These are phyloP conservation scores for Pedicia rivosa DNA, from an alignment of 2,888 invertebrate genomes.

Conservation along the genomic window DNA sequence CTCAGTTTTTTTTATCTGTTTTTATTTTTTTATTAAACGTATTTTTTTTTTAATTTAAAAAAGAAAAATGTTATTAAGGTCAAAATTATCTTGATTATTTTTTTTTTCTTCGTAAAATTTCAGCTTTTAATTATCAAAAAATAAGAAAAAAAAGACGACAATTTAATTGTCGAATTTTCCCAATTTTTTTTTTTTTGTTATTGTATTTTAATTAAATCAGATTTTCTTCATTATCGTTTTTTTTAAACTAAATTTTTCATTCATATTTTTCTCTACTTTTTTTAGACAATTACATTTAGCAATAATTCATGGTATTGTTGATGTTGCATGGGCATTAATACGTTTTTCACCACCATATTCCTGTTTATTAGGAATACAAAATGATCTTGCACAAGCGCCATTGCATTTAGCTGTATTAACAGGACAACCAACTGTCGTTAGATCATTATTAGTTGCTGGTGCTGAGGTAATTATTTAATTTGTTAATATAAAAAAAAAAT, in stretches of 20 bases:
- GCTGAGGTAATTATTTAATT: slow-evolving; percentile 33
- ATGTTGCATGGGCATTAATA: slow-evolving; percentile 58
- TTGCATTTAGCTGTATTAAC: slow-evolving; percentile 77
- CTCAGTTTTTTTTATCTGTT: neutral
- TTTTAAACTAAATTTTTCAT: slow-evolving; percentile 9
- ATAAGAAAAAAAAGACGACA: too few relatives aligned
- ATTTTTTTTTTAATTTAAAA: neutral
- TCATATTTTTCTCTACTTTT: slow-evolving; percentile 15
- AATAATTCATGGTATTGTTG: slow-evolving; percentile 56
- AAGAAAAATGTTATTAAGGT: neutral
- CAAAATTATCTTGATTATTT: too few relatives aligned
- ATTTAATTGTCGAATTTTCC: neutral
- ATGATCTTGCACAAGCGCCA: slow-evolving; percentile 65
- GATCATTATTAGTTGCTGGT: slow-evolving; percentile 66
- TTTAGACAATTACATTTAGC: slow-evolving; percentile 73
- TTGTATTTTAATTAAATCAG: neutral
- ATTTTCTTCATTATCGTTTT: slow-evolving; percentile 8
- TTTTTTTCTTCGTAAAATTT: too few relatives aligned
- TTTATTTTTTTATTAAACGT: neutral
- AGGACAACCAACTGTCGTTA: slow-evolving; percentile 52
- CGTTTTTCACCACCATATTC: slow-evolving; percentile 63
- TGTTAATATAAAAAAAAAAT: too few relatives aligned
- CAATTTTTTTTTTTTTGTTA: slow-evolving; percentile 1
- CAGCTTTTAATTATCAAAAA: too few relatives aligned
- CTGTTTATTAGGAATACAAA: slow-evolving; percentile 58